Base-by-base conservation (phyloP, 2,888 invertebrate species). In the Ormia ochracea region DNA sequence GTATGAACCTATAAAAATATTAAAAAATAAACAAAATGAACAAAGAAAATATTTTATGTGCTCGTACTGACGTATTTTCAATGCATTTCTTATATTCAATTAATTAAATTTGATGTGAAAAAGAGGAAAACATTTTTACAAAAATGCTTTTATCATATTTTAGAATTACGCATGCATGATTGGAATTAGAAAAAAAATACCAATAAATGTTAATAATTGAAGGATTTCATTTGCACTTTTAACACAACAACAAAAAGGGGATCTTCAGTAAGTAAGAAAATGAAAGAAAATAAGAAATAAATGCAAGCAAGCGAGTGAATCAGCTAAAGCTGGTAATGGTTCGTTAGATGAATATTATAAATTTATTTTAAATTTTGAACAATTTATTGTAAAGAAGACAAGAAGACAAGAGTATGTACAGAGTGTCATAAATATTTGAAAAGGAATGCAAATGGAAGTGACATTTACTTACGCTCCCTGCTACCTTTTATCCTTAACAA, bases 391-490 rank as follows among this genome's bases (percentile, higher is more conserved):
- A 38, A 31, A n/a, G 10, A 33, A 17, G 31, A 21, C 7, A 12
- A 50, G 3, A 2, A 5, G 26, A 50, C 12, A 43, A 14, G 14
- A 23, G 19, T 12, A 48, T 10, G 14, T n/a, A 72, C 14, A 10
- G 43, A n/a, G 14, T 14, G 28, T 78, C 72, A 78, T 78, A 81
- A 78, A 81, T 81, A 63, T 81, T 81, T 81, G 28, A 78, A 78
- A 66, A 78, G 65, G 45, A 74, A 73, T 76, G 81, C 78, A 78
- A 81, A 81, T 81, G 76, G 75, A 78, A 78, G 72, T 81, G 78
- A 80, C 70, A 80, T 80, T 73, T 74, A 68, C 68, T 54, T 54
- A 63, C 56, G 61, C 31, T 63, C 33, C 17, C 33, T 72, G 52
- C 38, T 43, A 14, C 26, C n/a, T 23, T 10, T 59, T n/a, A 23